Base-by-base conservation (phyloP, 2,888 invertebrate genomes). In the Spisula subtruncata region DNA sequence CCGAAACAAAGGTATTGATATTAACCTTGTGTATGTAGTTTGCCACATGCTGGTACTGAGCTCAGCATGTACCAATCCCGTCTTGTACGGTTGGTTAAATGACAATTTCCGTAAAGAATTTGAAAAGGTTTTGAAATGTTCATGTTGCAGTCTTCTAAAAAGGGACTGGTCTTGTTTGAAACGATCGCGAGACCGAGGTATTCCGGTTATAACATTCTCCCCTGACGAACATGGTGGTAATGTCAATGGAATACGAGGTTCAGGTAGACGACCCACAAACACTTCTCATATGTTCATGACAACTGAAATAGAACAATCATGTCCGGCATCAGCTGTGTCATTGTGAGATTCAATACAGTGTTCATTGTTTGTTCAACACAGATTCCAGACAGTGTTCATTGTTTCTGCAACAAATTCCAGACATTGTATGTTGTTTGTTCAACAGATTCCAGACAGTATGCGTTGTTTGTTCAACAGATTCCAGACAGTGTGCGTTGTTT, bases 21-120 rank as follows among this genome's bases (percentile, higher is more conserved):
- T 94, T 6, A 94, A 93, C n/a, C 83, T 95, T 54, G 93, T 93
- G 25, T 97, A 97, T 93, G 97, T 97, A 60, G 97, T 97, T 92
- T 97, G 97, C 93, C 98, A 98, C 95, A 97, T 98, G 97, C 97
- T 98, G 92, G 98, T 98, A 12, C 98, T 99, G 98, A 98, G 98
- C 16, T 98, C 98, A 84, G 98, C 99, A 0, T 99, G 98, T 94
- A 98, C 98, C 48, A 99, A 99, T 96, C 99, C 99, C 0, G 97
- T 99, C 35, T 97, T 99, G 1, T 99, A 99, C 97, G 99, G 99
- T 16, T 98, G 98, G 98, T 97, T 99, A 94, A 99, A 99, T 96
- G 99, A 99, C 94, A 99, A 99, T 97, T 99, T 99, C 97, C 97
- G 98, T 95, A 98, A 98, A 96, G 99, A 99, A 97, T 99, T 99